Conservation (phyloP, 2,888 invertebrate species). For the Pristionchus arcanus region DNA sequence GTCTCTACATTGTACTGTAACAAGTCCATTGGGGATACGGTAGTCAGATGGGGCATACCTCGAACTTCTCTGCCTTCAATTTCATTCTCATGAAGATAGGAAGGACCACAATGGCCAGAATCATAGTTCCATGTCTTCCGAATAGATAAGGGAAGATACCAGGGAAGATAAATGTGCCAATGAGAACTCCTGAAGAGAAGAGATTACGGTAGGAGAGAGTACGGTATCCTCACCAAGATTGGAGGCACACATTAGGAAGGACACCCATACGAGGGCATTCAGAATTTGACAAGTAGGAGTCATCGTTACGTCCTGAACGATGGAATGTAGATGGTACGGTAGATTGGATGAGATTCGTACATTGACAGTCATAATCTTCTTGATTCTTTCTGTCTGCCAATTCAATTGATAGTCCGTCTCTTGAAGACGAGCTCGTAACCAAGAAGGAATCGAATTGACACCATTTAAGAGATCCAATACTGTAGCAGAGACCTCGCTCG, state of each 20-base stretch:
- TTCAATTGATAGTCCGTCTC: conserved; percentile 4
- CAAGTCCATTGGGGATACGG: neutral
- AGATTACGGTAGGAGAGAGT: neutral
- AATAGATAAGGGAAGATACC: conserved; percentile 26
- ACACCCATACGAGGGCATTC: conserved; percentile 1
- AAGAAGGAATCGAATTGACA: conserved; percentile 1
- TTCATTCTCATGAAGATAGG: conserved; percentile 41
- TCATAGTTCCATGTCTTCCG: conserved; percentile 22
- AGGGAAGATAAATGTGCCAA: conserved; percentile 14
- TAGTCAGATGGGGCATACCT: conserved; percentile 2
- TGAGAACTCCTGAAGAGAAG: conserved; percentile 10
- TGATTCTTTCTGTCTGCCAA: neutral
- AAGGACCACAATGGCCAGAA: neutral
- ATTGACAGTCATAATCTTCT: conserved; percentile 17
- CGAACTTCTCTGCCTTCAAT: conserved; percentile 12
- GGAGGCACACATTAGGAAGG: conserved; percentile 17
- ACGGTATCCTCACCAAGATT: conserved; percentile 30
- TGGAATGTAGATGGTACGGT: neutral
- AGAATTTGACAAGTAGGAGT: conserved; percentile 16
- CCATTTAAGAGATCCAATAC: neutral
- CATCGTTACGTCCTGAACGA: conserved; percentile 28
- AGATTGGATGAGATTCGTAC: conserved; percentile 15
- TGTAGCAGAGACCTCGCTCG: neutral
- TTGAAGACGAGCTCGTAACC: neutral
- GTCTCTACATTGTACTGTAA: conserved; percentile 19